Base-by-base conservation (phyloP, 2,888 invertebrate genomes). In the Leucophora obtusa region DNA sequence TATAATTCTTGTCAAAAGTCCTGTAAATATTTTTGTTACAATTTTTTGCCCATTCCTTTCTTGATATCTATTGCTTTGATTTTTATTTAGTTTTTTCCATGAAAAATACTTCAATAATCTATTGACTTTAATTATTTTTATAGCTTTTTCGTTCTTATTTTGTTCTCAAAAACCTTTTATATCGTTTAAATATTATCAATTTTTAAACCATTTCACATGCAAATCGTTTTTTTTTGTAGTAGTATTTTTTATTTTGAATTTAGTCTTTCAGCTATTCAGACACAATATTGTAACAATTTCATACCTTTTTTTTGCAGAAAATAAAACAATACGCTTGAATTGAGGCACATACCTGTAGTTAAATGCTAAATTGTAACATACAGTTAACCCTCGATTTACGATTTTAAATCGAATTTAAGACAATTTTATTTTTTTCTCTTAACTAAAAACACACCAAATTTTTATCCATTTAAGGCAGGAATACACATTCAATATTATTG, bases 241-340 rank as follows among this genome's bases (percentile, higher is more conserved):
- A n/a, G n/a, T n/a, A n/a, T 53, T 58, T 63, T 28, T 28, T 28
- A 28, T 43, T 38, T n/a, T 38, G 28, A 28, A 28, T 28, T 28
- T 28, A 28, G 28, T 35, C 33, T 59, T 51, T 11, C 47, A n/a
- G 24, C 50, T 6, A 7, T 28, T 14, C 33, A 59, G n/a, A 33
- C 2, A 50, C 59, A 60, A 70, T 70, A 51, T 60, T 62, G 50
- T 56, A n/a, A 11, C 15, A 28, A 17, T 56, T 56, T 43, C 4
- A 24, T 10, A 11, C 4, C 38, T 51, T 60, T 50, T 63, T 76
- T 63, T 59, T 66, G 17, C 38, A 24, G 28, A 66, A 72, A 72
- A 72, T 73, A 73, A 76, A 76, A 73, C 79, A 81, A 73, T 70
- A 81, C 81, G 73, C 77, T 81, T 77, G 65, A 73, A 66, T 77